phyloP scores from a whole-genome alignment of 2,888 invertebrate genomes.

The Oconnorella tubifera region DNA sequence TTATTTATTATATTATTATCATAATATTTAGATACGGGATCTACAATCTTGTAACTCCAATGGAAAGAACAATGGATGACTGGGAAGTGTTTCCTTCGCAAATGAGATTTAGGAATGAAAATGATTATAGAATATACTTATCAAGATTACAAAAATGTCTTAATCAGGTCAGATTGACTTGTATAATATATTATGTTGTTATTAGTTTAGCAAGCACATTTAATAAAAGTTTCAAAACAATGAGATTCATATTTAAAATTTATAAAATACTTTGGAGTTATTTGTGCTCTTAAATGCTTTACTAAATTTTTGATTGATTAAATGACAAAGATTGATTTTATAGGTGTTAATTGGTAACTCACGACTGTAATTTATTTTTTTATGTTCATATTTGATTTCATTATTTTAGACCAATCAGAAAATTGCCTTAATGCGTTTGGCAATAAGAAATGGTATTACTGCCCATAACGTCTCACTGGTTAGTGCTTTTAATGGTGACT shows the following conservation, averaged over 20 bases:
- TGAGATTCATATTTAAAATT: too few relatives aligned
- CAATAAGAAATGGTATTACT: not conserved
- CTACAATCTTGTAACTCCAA: conserved; percentile 14
- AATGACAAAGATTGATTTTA: too few relatives aligned
- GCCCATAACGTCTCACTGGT: not conserved
- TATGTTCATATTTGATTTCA: too few relatives aligned
- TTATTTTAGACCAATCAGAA: not conserved
- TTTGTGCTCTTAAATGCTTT: too few relatives aligned
- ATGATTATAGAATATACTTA: not conserved
- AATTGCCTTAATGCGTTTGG: not conserved
- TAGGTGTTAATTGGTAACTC: too few relatives aligned
- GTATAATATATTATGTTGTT: too few relatives aligned
- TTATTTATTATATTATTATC: not conserved
- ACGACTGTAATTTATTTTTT: not conserved
- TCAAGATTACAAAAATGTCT: not conserved
- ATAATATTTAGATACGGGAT: conserved; percentile 8
- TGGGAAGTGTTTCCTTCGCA: not conserved
- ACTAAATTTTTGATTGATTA: too few relatives aligned
- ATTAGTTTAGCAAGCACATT: too few relatives aligned
- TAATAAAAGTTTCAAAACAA: too few relatives aligned
- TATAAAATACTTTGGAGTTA: too few relatives aligned
- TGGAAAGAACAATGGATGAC: conserved; percentile 9
- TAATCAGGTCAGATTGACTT: not conserved
- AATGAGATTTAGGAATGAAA: conserved; percentile 1
- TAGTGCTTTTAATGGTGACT: too few relatives aligned